These are phyloP conservation scores for Trachemys scripta DNA, from an alignment of 2,113 vertebrate genomes.

Conservation along the genomic window DNA sequence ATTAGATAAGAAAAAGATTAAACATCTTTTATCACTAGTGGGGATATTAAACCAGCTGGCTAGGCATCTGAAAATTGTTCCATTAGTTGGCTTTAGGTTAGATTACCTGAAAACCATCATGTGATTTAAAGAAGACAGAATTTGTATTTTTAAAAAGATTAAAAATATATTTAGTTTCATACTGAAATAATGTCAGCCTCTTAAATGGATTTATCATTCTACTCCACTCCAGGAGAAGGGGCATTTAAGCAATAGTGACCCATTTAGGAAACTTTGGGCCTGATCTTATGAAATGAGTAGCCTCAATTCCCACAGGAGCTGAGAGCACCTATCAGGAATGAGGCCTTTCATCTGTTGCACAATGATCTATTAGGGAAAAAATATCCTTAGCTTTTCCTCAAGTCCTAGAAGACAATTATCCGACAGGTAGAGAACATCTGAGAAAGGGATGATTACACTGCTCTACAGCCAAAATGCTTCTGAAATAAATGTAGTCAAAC, in stretches of 20 bases:
- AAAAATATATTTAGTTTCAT: not conserved
- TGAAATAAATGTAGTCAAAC: too few species aligned
- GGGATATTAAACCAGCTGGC: not conserved
- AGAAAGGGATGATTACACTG: not conserved
- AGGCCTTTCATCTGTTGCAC: not conserved
- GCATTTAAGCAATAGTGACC: not conserved
- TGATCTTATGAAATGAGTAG: not conserved
- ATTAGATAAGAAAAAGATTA: not conserved
- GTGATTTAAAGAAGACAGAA: not conserved
- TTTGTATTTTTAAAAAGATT: not conserved
- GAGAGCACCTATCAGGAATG: not conserved
- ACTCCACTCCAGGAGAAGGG: not conserved
- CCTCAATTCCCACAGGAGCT: not conserved
- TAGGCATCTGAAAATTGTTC: not conserved
- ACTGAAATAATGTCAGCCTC: not conserved
- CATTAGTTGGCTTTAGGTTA: not conserved
- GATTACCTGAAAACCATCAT: not conserved
- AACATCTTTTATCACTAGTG: not conserved
- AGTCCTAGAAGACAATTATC: not conserved
- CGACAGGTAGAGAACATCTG: not conserved
- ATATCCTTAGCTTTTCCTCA: not conserved
- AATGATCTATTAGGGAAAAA: not conserved
- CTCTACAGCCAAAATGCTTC: too few species aligned
- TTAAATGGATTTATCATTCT: not conserved
- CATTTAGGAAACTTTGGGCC: not conserved